Evolutionary conservation across 2,888 invertebrate species (phyloP), one percentile per base, ranked within the genome.

Genomic region (Lathronympha strigana): DNA sequence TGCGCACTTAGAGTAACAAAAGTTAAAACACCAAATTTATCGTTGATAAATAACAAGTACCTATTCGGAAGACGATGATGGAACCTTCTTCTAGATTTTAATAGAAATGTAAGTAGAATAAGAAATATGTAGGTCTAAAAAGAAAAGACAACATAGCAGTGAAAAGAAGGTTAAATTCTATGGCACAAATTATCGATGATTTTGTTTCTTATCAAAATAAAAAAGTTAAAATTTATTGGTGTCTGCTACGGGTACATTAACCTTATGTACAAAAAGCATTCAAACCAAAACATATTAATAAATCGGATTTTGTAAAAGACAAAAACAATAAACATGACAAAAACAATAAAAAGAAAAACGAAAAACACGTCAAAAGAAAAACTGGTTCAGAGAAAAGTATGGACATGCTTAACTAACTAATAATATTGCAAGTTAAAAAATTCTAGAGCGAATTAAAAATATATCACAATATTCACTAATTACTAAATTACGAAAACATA

Each of bases 361-460:
- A 36, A 33, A 55, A 61, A 60, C 54, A 63, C 38, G 36, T 61
- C 63, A 55, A 58, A 55, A 63, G 36, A 64, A 60, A 47, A 58
- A 58, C 31, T 5, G 47, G 28, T 6, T 36, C 51, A 36, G 36
- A 63, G 54, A 63, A 60, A 40, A 9, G 15, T 50, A n/a, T 28
- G 25, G 49, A 58, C 61, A 62, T 54, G 67, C 63, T 36, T 60
- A 61, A 49, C n/a, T 43, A 55, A 58, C 43, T 51, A 45, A 63
- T 55, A 68, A 70, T 68, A 70, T 63, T 71, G 68, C 72, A 57
- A 60, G 64, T 67, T 69, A 69, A 69, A 72, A 73, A 71, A 69
- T 68, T 69, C 73, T 71, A 72, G 45, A 57, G 73, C 73, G 73
- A 71, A 40, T 73, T 77, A 76, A 74, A 76, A 73, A 73, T 73